phyloP scores from a whole-genome alignment of 1,140 invertebrate species.

The Tetramorium simillimum region DNA sequence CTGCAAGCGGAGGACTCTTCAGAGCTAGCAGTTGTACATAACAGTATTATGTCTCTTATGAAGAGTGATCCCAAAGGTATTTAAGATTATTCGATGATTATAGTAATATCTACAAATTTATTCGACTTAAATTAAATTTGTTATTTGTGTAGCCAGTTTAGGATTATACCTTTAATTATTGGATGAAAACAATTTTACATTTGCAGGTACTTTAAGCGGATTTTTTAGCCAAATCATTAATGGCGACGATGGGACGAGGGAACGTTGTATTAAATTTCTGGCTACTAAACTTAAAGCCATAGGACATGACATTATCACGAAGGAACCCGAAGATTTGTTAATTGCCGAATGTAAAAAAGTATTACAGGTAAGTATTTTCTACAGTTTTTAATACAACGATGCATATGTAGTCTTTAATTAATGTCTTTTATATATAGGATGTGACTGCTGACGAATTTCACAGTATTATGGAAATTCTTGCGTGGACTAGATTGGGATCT shows the following conservation, averaged over 20 bases:
- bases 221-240: constrained; percentile 95
- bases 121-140: neutral
- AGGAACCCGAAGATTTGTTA: constrained; percentile 94
- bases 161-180: neutral
- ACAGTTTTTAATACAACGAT: neutral
- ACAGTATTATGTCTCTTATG: constrained; percentile 88
- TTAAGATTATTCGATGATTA: neutral
- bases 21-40: constrained; percentile 93
- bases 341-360: constrained; percentile 95
- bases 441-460: constrained; percentile 97
- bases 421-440: constrained; percentile 86
- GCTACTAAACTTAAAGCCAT: constrained; percentile 93
- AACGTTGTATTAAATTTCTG: constrained; percentile 96
- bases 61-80: constrained; percentile 88
- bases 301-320: constrained; percentile 91
- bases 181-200: constrained; percentile 67
- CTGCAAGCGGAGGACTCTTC: constrained; percentile 93
- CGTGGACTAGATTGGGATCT: constrained; percentile 92
- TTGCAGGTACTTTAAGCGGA: constrained; percentile 90
- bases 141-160: neutral
- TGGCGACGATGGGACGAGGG: constrained; percentile 92
- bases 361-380: constrained; percentile 87
- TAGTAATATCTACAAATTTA: neutral
- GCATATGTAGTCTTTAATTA: neutral
- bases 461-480: constrained; percentile 94